Percentiles rank a stretch among this genome's conserved stretches.
These are phyloP conservation scores for Drosophila pseudoobscura DNA, from an alignment of 1,140 invertebrate genomes.

Conservation along the genomic window DNA sequence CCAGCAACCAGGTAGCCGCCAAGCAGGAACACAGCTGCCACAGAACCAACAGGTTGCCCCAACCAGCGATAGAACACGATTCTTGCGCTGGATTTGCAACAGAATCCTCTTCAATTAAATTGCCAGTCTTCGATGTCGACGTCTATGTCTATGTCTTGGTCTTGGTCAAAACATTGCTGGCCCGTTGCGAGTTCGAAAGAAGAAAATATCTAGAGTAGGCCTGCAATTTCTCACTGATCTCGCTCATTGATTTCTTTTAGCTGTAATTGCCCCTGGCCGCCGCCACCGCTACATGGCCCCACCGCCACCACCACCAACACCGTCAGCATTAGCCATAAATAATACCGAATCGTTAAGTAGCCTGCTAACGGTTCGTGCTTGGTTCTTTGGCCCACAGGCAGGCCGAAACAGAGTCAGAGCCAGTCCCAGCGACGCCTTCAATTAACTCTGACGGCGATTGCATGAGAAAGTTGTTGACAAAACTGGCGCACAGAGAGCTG, in stretches of 20 bases:
- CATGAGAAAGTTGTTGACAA: constrained; percentile 80
- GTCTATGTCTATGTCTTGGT: constrained; percentile 31
- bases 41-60: constrained; percentile 17
- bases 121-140: constrained; percentile 30
- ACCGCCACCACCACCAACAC: no score
- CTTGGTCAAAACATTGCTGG: neutral
- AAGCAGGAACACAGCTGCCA: constrained; percentile 9
- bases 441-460: constrained; percentile 62
- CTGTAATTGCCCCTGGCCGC: constrained; percentile 59
- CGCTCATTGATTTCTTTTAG: constrained; percentile 78
- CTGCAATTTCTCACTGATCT: constrained; percentile 76
- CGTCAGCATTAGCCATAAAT: constrained; percentile 54
- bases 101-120: constrained; percentile 74
- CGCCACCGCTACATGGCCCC: no score
- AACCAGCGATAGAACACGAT: constrained; percentile 38
- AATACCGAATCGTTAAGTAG: constrained; percentile 59
- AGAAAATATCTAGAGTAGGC: constrained; percentile 68
- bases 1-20: constrained; percentile 8
- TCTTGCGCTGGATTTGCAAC: constrained; percentile 37
- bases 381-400: constrained; percentile 53
- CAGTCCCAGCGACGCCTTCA: constrained; percentile 28
- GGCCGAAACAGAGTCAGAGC: constrained; percentile 12
- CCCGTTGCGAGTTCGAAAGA: constrained; percentile 20
- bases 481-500: constrained; percentile 41
- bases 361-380: constrained; percentile 60